phyloP scores from a whole-genome alignment of 2,113 vertebrate species.

The Ariopsis seemanni region DNA sequence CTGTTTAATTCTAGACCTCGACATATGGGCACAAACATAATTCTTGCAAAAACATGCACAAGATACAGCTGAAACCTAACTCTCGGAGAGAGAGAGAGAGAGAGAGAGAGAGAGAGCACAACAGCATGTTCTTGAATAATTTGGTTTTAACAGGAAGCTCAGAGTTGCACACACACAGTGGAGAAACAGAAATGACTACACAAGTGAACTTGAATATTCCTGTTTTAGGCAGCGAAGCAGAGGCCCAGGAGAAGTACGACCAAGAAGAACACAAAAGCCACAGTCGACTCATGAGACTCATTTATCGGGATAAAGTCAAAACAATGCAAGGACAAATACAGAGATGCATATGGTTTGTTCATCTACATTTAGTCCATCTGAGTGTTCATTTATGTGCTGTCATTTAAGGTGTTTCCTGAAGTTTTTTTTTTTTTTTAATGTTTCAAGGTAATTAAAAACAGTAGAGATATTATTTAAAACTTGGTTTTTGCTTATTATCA shows the following conservation, averaged over 20 bases:
- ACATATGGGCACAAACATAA: neutral
- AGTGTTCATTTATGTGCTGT: neutral
- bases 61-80: neutral
- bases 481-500: neutral
- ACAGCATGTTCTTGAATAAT: neutral
- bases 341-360: neutral
- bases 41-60: neutral
- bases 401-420: neutral
- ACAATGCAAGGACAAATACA: neutral
- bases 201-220: neutral
- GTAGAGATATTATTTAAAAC: neutral
- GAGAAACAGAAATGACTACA: neutral
- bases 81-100: neutral
- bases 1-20: neutral
- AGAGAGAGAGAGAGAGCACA: too few species aligned
- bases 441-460: neutral
- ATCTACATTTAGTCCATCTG: neutral
- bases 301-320: neutral
- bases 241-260: conserved; percentile 29
- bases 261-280: conserved; percentile 23
- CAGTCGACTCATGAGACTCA: conserved; percentile 13
- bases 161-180: conserved; percentile 2
- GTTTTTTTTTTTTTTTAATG: neutral
- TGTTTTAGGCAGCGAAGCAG: conserved; percentile 35
- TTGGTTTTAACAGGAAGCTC: neutral